Base-by-base conservation (phyloP, 2,888 invertebrate genomes). In the Lathronympha strigana region DNA sequence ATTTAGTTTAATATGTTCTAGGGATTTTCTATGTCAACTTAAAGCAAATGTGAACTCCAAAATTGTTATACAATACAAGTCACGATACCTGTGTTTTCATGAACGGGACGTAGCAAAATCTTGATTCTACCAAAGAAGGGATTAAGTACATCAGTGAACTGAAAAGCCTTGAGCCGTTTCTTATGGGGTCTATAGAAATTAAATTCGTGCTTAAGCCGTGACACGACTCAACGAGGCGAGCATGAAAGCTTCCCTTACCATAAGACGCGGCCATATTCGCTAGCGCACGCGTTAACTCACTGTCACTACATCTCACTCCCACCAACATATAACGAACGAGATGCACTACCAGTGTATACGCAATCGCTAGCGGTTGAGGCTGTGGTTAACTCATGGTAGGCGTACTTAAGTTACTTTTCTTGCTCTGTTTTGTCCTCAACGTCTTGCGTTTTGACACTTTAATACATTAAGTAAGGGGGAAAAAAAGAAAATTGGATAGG, bases 211-310 rank as follows among this genome's bases (percentile, higher is more conserved):
- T 8, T 15, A 31, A 36, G 19, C 55, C 63, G 50, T 58, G 63
- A 51, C 53, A 58, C 43, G 57, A 36, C 36, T 43, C 43, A 36
- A 19, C 40, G 40, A 50, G 57, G 57, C 63, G 50, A 28, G 36
- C 51, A n/a, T 64, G 17, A 58, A 64, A 58, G 58, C 51, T 45
- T 63, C 31, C 49, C n/a, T n/a, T n/a, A n/a, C n/a, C n/a, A n/a
- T n/a, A n/a, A n/a, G n/a, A n/a, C n/a, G n/a, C n/a, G n/a, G n/a
- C n/a, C n/a, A n/a, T n/a, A n/a, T n/a, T n/a, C n/a, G n/a, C n/a
- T n/a, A n/a, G n/a, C n/a, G n/a, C n/a, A n/a, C n/a, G n/a, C n/a
- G n/a, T n/a, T n/a, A n/a, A n/a, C n/a, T n/a, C n/a, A n/a, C n/a
- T n/a, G n/a, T n/a, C n/a, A n/a, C n/a, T n/a, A n/a, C n/a, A n/a